Evolutionary conservation across 2,888 invertebrate species (phyloP), one percentile per base, ranked within the genome.

Genomic region (Rhagonycha lutea): DNA sequence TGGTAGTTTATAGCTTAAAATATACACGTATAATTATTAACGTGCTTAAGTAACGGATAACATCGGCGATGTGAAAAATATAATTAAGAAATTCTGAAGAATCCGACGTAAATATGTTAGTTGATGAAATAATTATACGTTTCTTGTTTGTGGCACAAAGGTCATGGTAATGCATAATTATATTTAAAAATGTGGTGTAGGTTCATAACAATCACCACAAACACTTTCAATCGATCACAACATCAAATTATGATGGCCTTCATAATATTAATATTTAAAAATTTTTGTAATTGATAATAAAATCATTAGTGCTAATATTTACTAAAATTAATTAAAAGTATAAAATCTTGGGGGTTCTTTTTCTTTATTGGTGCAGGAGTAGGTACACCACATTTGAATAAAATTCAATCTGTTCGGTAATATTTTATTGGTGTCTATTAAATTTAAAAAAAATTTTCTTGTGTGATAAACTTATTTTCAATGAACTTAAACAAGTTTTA

Each of bases 121-220:
- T 60, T 76, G 76, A 76, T 76, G 72, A 76, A 72, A 76, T 76
- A 72, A 76, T 76, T 76, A 72, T 76, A 72, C 60, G 76, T 63
- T 68, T 69, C 73, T 74, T 24, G 29, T 62, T 61, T 70, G 69
- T 67, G 60, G 72, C 70, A 61, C 72, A 76, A 76, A 76, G 76
- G 76, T 76, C 76, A 72, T 23, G 65, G 29, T 61, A 65, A 65
- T 69, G 67, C 69, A 67, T 63, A 72, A 69, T 76, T 76, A 67
- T 29, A 63, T 67, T 72, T 69, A 75, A 67, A 68, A 32, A 26
- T 23, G 26, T 14, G 2, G 32, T 61, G 75, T 72, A 67, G 76
- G 69, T 76, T 76, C 70, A 61, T 72, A 47, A 67, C 75, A 72
- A 75, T 75, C 72, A 65, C 63, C n/a, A 47, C n/a, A 47, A 75